Base-by-base conservation (phyloP, 1,140 invertebrate species). In the Drosophila asahinai region DNA sequence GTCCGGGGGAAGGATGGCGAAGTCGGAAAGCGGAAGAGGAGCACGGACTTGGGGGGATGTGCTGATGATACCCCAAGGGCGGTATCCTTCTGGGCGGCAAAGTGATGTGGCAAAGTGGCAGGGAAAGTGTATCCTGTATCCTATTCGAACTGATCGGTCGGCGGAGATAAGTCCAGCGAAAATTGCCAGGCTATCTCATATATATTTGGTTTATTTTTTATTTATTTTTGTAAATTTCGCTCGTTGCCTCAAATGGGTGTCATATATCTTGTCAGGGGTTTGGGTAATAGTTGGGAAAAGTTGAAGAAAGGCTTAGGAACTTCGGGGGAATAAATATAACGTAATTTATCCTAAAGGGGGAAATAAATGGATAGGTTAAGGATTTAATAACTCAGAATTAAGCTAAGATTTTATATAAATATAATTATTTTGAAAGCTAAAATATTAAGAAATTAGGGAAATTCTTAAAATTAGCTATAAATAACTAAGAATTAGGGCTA, bases 31-130 rank as follows among this genome's bases (percentile, higher is more conserved):
- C 9, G 49, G 27, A 9, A 15, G 22, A 12, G 36, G 12, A 51
- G 12, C 14, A 8, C 14, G 36, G 54, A 14, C 36, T 36, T 36
- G 11, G 38, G 19, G 9, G 27, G 9, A 19, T 22, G 42, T 48
- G 40, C 33, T 40, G 59, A 75, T 75, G 72, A 63, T 52, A 42
- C 72, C 59, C 67, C 47, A 40, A 45, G 60, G 58, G 59, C 43
- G 51, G 51, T 27, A 49, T 64, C 48, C 48, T 14, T 45, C 12
- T 45, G 11, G 33, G 51, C 19, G 19, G 5, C n/a, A 63, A 25
- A 45, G 48, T 30, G 49, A 55, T 66, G 22, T 30, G 52, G 30
- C 42, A 27, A 40, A 52, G 66, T 52, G 60, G 25, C 15, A 40
- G 54, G 19, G 33, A 57, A 57, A 14, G 42, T 15, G 33, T 19